Conservation (phyloP, 2,888 invertebrate species). For the Bellardia bayeri region DNA sequence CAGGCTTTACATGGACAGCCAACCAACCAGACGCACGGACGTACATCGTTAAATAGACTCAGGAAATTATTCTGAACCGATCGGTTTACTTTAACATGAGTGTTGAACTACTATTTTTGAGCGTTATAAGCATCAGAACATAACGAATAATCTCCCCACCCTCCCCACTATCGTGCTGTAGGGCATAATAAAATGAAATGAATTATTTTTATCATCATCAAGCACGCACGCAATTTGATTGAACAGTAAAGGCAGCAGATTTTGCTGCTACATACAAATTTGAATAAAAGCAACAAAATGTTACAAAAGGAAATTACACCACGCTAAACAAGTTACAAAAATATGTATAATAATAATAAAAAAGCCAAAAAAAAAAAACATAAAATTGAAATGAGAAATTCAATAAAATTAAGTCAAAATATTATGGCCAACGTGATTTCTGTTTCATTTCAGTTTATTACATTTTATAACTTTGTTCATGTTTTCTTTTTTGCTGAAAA, state of each 20-base stretch:
- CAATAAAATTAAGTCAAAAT: constrained; percentile 16
- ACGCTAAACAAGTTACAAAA: background rate
- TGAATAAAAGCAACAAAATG: background rate
- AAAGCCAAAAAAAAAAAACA: background rate
- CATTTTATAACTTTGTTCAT: background rate
- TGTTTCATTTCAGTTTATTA: background rate
- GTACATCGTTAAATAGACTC: too few species aligned
- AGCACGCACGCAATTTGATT: constrained; percentile 51
- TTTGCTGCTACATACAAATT: constrained; percentile 23
- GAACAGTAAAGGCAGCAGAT: background rate
- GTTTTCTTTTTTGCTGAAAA: background rate
- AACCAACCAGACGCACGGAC: too few species aligned
- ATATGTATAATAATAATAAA: background rate
- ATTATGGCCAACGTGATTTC: background rate
- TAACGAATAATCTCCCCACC: too few species aligned
- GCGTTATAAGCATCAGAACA: too few species aligned
- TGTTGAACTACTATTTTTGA: too few species aligned
- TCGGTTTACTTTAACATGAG: too few species aligned
- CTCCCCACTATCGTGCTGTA: too few species aligned
- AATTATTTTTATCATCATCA: constrained; percentile 23
- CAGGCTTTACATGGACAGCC: too few species aligned
- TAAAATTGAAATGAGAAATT: constrained; percentile 7
- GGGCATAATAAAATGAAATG: background rate
- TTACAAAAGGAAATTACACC: constrained; percentile 4
- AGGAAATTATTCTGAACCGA: too few species aligned